These are phyloP conservation scores for Pinna nobilis DNA, from an alignment of 1,140 invertebrate species.

Conservation along the genomic window DNA sequence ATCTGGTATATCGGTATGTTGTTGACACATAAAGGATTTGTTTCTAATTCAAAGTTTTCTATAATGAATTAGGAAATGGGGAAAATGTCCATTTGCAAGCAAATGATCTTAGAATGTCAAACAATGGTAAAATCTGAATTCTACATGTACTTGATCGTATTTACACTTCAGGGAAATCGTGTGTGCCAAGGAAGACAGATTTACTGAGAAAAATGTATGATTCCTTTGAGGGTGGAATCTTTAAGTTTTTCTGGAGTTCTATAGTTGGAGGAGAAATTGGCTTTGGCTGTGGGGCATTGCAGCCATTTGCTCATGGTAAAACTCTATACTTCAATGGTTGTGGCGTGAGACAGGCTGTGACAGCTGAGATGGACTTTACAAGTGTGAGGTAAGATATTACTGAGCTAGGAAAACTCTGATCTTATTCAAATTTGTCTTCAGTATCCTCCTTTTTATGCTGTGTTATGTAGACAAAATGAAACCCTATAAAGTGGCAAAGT, in stretches of 20 bases:
- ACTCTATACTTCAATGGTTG: constrained; percentile 76
- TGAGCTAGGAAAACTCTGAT: too few relatives aligned
- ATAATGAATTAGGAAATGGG: too few relatives aligned
- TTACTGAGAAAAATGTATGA: constrained; percentile 71
- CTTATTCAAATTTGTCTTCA: too few relatives aligned
- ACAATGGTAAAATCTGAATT: background rate
- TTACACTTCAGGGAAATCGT: constrained; percentile 67
- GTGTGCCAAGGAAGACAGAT: constrained; percentile 51
- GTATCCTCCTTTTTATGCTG: too few relatives aligned
- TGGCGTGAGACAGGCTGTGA: constrained; percentile 73
- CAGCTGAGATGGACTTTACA: constrained; percentile 72
- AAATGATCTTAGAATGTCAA: too few relatives aligned
- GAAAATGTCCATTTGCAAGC: too few relatives aligned
- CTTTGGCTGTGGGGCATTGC: constrained; percentile 74
- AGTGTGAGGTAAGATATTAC: constrained; percentile 35
- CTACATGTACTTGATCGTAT: background rate
- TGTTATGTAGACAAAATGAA: too few relatives aligned
- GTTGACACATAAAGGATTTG: too few relatives aligned
- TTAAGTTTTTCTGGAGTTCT: constrained; percentile 67
- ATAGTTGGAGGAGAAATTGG: constrained; percentile 74
- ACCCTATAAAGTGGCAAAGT: too few relatives aligned
- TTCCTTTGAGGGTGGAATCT: constrained; percentile 74
- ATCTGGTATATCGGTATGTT: too few relatives aligned
- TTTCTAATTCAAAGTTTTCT: too few relatives aligned
- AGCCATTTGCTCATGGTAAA: constrained; percentile 75